Evolutionary conservation across 2,797 vertebrate genomes (phyloP).

Genomic region (Arnoldichthys spilopterus): DNA sequence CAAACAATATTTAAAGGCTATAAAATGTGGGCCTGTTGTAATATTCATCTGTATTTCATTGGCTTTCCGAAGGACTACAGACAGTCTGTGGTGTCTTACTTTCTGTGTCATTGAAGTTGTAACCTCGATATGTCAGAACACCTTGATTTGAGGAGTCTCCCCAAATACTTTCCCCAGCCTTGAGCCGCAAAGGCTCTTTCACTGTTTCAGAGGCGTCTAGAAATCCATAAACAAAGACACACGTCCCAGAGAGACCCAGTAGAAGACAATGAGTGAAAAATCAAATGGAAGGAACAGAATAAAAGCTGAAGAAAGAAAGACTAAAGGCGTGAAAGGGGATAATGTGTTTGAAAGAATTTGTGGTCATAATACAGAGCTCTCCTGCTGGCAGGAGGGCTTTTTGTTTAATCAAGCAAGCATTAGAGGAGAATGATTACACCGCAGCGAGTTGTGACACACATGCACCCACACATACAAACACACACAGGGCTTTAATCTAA

Average conservation of each 20-base stretch:
- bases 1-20: too few relatives aligned
- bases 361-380: constrained; percentile 9
- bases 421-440: constrained; percentile 32
- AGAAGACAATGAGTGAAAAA: background rate
- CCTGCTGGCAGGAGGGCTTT: constrained; percentile 10
- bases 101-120: background rate
- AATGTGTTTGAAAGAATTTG: constrained; percentile 1
- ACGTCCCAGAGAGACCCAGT: background rate
- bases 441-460: background rate
- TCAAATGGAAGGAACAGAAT: constrained; percentile 4
- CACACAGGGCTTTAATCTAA: too few relatives aligned
- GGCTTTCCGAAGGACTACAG: background rate
- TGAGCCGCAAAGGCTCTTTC: constrained; percentile 25
- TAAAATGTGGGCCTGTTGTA: background rate
- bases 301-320: background rate
- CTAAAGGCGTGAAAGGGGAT: background rate
- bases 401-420: constrained; percentile 19
- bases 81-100: background rate
- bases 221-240: constrained; percentile 29
- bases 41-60: background rate
- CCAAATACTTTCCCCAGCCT: constrained; percentile 16
- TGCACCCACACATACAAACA: background rate
- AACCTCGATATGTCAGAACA: constrained; percentile 34
- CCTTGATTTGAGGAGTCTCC: background rate
- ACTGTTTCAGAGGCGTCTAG: constrained; percentile 15